phyloP scores from a whole-genome alignment of 2,888 invertebrate genomes.

The Steinernema hermaphroditum region DNA sequence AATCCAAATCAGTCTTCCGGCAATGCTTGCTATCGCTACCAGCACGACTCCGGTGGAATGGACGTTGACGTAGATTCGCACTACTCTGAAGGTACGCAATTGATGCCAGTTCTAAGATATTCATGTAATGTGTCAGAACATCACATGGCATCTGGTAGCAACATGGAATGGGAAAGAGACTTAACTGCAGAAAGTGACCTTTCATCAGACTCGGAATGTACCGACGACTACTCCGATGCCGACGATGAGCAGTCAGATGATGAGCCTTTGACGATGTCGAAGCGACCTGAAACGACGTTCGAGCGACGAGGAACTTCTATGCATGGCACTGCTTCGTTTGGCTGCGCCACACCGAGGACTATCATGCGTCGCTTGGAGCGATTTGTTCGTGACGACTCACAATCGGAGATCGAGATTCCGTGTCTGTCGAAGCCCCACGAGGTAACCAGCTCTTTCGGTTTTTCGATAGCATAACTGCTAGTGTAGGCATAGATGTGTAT shows the following conservation, averaged over 20 bases:
- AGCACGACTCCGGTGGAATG: not conserved
- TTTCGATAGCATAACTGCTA: too few species aligned
- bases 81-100: not conserved
- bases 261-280: not conserved
- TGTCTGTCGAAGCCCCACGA: conserved; percentile 16
- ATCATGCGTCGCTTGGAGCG: conserved; percentile 9
- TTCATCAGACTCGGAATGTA: not conserved
- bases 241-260: conserved; percentile 23
- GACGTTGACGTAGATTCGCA: not conserved
- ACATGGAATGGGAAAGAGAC: conserved; percentile 19
- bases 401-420: conserved; percentile 17
- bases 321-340: not conserved
- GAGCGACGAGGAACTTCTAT: not conserved
- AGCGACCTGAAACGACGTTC: conserved; percentile 18
- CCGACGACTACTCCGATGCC: not conserved
- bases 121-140: too few species aligned
- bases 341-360: not conserved
- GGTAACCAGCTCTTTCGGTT: too few species aligned
- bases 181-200: not conserved
- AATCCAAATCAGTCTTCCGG: not conserved
- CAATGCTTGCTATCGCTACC: not conserved
- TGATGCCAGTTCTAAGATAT: too few species aligned
- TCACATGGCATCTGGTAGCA: not conserved
- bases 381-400: conserved; percentile 1
- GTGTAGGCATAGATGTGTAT: too few species aligned